Conservation (phyloP, 2,113 vertebrate genomes). For the Apodemus sylvaticus region DNA sequence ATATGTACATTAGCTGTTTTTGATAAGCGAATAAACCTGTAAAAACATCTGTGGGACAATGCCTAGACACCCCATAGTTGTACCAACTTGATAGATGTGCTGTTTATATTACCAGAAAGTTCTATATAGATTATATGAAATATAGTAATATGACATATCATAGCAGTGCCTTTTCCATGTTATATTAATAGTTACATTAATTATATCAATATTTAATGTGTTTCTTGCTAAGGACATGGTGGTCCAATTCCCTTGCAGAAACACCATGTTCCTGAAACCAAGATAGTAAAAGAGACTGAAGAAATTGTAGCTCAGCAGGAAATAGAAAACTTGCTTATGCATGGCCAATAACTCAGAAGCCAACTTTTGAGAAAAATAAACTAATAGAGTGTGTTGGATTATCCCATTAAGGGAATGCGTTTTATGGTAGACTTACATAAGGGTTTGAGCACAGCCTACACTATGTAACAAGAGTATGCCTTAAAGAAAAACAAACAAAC, state of each 20-base stretch:
- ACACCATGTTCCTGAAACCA: not conserved
- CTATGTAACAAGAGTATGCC: not conserved
- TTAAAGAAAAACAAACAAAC: not conserved
- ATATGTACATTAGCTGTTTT: not conserved
- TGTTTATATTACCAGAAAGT: not conserved
- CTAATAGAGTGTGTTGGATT: not conserved
- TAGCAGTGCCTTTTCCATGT: not conserved
- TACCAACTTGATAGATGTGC: not conserved
- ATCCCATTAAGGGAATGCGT: not conserved
- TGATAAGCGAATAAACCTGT: not conserved
- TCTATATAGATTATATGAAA: not conserved
- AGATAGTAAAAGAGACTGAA: not conserved
- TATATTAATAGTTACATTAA: not conserved
- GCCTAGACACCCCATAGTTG: not conserved
- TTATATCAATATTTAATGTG: not conserved
- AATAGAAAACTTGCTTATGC: not conserved
- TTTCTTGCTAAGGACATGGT: not conserved
- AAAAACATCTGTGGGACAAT: not conserved
- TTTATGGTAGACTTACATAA: not conserved
- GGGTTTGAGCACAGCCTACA: not conserved
- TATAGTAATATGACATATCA: not conserved
- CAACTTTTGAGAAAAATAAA: not conserved
- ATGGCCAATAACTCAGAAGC: not conserved
- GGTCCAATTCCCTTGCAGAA: not conserved
- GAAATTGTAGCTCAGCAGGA: not conserved